Evolutionary conservation across 2,113 vertebrate species (phyloP).

Genomic region (Bubo scandiacus): DNA sequence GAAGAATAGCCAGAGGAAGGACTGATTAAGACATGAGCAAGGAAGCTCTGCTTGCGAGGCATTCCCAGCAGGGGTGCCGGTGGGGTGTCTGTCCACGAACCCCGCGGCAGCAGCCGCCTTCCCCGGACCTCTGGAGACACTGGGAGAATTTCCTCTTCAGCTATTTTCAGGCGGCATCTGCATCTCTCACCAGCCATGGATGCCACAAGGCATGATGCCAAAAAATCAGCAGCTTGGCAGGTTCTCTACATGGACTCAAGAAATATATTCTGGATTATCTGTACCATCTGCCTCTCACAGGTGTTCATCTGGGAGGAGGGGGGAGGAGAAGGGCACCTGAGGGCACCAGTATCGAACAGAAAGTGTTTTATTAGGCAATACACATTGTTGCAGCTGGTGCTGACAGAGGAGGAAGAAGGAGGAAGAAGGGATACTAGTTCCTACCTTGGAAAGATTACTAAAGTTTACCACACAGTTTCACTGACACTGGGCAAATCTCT

Average conservation of each 20-base stretch:
- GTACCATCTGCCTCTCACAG: slow-evolving; percentile 55
- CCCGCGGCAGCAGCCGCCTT: not conserved
- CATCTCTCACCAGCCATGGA: not conserved
- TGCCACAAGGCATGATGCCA: not conserved
- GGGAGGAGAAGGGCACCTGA: slow-evolving; percentile 57
- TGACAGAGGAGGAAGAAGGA: not conserved
- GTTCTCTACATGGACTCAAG: slow-evolving; percentile 32
- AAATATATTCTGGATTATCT: slow-evolving; percentile 51
- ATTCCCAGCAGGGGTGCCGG: not conserved
- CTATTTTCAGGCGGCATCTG: slow-evolving; percentile 59
- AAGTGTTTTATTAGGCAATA: slow-evolving; percentile 28
- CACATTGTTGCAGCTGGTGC: not conserved
- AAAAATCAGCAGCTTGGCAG: slow-evolving; percentile 50
- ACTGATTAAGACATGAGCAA: not conserved
- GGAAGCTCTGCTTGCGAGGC: not conserved
- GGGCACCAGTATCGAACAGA: not conserved
- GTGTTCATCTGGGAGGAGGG: slow-evolving; percentile 29
- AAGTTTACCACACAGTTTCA: not conserved
- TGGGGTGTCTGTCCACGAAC: not conserved
- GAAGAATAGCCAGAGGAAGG: not conserved
- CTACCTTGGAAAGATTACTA: not conserved
- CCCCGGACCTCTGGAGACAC: not conserved
- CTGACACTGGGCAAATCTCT: not conserved
- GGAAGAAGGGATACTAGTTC: not conserved
- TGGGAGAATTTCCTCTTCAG: slow-evolving; percentile 49